Evolutionary conservation across 2,113 vertebrate genomes (phyloP).

Genomic region (Phalacrocorax carbo): DNA sequence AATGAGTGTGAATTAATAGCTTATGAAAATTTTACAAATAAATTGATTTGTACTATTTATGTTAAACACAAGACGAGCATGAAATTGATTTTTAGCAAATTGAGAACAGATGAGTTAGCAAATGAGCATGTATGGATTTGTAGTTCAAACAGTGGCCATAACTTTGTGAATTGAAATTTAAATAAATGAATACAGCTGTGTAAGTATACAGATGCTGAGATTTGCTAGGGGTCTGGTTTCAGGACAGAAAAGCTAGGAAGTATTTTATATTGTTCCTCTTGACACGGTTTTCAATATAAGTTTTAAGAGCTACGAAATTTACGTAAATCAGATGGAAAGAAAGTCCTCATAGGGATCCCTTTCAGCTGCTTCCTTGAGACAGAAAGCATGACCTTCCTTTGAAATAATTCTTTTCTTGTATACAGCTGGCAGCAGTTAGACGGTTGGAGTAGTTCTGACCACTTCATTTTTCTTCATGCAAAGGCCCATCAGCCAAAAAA

Average conservation of each 20-base stretch:
- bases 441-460: neutral
- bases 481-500: neutral
- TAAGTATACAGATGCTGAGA: neutral
- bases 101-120: neutral
- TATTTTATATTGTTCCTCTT: neutral
- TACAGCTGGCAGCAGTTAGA: neutral
- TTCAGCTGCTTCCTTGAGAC: neutral
- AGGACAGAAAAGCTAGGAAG: neutral
- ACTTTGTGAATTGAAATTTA: neutral
- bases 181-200: neutral
- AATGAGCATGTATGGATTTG: neutral
- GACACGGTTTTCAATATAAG: neutral
- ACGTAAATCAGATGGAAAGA: neutral
- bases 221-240: neutral
- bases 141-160: neutral
- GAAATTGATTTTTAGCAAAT: neutral
- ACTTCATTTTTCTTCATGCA: neutral
- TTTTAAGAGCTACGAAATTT: slow-evolving; percentile 8
- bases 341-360: neutral
- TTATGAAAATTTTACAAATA: neutral
- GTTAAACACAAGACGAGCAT: neutral
- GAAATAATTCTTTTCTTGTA: neutral
- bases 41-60: neutral
- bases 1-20: neutral
- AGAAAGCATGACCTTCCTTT: neutral